phyloP scores from a whole-genome alignment of 1,140 invertebrate genomes.

The Manduca sexta region DNA sequence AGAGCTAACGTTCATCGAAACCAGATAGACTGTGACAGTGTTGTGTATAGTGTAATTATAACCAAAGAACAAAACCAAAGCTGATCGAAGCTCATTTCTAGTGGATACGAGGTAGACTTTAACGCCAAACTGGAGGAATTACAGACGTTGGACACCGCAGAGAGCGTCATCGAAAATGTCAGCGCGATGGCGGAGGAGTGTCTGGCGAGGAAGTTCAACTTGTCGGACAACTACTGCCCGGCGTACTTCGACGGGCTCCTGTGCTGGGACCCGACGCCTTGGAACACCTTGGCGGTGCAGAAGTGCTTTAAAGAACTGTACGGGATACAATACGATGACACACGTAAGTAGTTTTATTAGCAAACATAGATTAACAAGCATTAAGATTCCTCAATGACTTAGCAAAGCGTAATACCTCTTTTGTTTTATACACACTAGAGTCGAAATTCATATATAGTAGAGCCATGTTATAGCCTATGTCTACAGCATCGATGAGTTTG shows the following conservation, averaged over 20 bases:
- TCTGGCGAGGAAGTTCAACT: constrained; percentile 37
- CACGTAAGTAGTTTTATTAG: constrained; percentile 71
- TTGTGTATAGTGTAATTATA: constrained; percentile 17
- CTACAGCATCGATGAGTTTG: too few species aligned
- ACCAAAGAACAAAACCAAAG: constrained; percentile 47
- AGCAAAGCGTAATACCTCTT: too few species aligned
- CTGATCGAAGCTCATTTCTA: constrained; percentile 25
- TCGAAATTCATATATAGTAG: too few species aligned
- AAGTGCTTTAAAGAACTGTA: constrained; percentile 85
- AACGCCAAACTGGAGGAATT: constrained; percentile 63
- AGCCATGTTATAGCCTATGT: too few species aligned
- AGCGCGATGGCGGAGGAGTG: constrained; percentile 43
- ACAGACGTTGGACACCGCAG: constrained; percentile 50
- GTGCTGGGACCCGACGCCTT: constrained; percentile 85
- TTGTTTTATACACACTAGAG: too few species aligned
- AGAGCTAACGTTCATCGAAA: constrained; percentile 17
- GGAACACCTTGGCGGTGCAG: constrained; percentile 76
- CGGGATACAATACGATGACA: constrained; percentile 83
- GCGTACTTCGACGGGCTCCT: constrained; percentile 81
- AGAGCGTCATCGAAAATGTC: constrained; percentile 42
- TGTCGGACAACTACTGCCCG: constrained; percentile 68
- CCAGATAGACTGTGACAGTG: constrained; percentile 18
- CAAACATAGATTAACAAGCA: too few species aligned
- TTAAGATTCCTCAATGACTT: too few species aligned
- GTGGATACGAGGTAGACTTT: constrained; percentile 23